phyloP scores from a whole-genome alignment of 2,888 invertebrate species.

The Apotomis betuletana region DNA sequence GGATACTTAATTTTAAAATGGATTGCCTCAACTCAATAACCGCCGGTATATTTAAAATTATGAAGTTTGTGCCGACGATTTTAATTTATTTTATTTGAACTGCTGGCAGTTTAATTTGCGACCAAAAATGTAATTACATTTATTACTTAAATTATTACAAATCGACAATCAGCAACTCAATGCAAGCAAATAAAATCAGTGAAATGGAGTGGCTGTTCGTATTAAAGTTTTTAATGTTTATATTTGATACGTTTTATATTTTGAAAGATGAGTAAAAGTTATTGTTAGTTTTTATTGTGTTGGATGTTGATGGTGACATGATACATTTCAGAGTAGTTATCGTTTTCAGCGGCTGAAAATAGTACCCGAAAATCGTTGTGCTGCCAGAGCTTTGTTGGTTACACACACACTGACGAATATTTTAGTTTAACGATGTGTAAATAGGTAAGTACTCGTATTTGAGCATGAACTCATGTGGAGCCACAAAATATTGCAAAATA shows the following conservation, averaged over 20 bases:
- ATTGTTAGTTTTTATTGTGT: conserved; percentile 3
- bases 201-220: conserved; percentile 25
- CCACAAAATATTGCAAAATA: neutral
- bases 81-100: conserved; percentile 53
- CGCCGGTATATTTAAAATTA: conserved; percentile 36
- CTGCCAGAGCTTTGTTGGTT: neutral
- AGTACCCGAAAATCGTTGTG: neutral
- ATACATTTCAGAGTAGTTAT: conserved; percentile 7
- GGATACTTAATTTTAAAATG: conserved; percentile 41
- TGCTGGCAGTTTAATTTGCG: conserved; percentile 60
- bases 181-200: conserved; percentile 36
- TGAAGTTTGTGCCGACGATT: conserved; percentile 42
- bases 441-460: neutral
- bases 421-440: neutral
- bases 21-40: conserved; percentile 33
- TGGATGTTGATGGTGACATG: conserved; percentile 8
- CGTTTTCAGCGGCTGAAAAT: conserved; percentile 10
- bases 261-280: neutral
- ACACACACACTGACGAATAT: neutral
- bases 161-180: conserved; percentile 39
- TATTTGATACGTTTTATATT: neutral
- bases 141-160: conserved; percentile 55
- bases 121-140: conserved; percentile 58
- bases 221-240: conserved; percentile 6
- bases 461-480: neutral